Base-by-base conservation (phyloP, 2,888 invertebrate genomes). In the Xestobium rufovillosum region DNA sequence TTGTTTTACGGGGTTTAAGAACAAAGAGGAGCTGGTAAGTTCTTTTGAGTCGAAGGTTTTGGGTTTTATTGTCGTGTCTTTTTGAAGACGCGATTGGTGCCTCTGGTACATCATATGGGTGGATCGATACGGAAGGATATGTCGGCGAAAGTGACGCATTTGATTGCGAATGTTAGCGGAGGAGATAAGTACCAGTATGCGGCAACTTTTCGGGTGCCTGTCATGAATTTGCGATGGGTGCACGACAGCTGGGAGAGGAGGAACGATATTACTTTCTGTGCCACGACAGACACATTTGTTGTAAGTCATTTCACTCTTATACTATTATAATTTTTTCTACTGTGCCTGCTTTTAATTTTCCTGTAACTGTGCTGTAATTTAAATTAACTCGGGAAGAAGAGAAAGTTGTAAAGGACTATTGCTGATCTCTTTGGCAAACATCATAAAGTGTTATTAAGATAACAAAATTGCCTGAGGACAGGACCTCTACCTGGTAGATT, bases 131-230 rank as follows among this genome's bases (percentile, higher is more conserved):
- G 92, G 47, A 88, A 86, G 68, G 91, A 95, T 60, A 83, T 90
- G 76, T 80, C 80, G 43, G 76, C 79, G 39, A 84, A 83, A 61
- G 86, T 91, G 50, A 96, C 95, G 36, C 95, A 96, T 72, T 74
- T 97, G 50, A 88, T 97, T 51, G 89, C 95, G 46, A 87, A 86
- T 56, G 76, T 79, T 53, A 85, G 86, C 54, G 83, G 83, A 30
- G 92, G 94, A 42, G 87, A 89, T 53, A 95, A 95, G 71, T 96
- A 95, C 67, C 81, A 87, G 69, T 90, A 90, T 68, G 95, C 95
- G 39, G 83, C 85, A 45, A 85, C 87, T 38, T 86, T 92, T 67
- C 81, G 87, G 39, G 78, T 89, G 53, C 89, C 91, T 15, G 85
- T 95, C 48, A 82, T 96, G 71, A 79, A 82, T 48, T 78, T 83